A percentile compares a stretch with the other conserved stretches of the same genome.
Evolutionary conservation across 2,888 invertebrate species (phyloP).

Genomic region (Diogma glabrata): DNA sequence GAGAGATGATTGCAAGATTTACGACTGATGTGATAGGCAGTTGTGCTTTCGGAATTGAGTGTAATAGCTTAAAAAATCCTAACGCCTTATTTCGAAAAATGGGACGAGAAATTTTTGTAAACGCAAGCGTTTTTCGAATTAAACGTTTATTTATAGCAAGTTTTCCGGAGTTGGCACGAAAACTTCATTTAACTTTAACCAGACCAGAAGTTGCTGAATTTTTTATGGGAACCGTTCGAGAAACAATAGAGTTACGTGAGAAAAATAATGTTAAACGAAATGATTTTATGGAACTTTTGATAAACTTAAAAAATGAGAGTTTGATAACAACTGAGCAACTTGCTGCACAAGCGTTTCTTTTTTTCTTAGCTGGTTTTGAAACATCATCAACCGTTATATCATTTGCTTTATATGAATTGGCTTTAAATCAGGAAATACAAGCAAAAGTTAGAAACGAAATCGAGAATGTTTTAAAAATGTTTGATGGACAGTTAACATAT

Average conservation of each 20-base stretch:
- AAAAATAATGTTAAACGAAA: constrained; percentile 31
- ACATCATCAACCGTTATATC: constrained; percentile 35
- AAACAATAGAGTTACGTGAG: constrained; percentile 33
- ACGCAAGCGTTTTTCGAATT: not conserved
- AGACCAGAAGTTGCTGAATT: constrained; percentile 17
- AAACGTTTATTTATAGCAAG: not conserved
- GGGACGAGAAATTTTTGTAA: constrained; percentile 22
- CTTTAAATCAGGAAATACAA: constrained; percentile 33
- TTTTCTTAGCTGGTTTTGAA: constrained; percentile 39
- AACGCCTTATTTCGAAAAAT: constrained; percentile 30
- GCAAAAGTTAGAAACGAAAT: constrained; percentile 31
- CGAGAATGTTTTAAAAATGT: constrained; percentile 26
- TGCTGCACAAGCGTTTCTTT: constrained; percentile 34
- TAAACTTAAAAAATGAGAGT: no score
- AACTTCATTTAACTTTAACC: not conserved
- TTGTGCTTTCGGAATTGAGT: constrained; percentile 38
- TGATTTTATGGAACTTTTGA: constrained; percentile 43
- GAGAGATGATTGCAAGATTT: constrained; percentile 25
- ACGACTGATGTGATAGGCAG: constrained; percentile 38
- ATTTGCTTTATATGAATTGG: constrained; percentile 35
- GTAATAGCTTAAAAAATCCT: constrained; percentile 33
- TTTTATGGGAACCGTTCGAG: constrained; percentile 28
- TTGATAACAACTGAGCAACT: constrained; percentile 25
- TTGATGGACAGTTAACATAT: constrained; percentile 31
- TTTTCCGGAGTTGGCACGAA: not conserved